phyloP scores from a whole-genome alignment of 2,797 vertebrate species.

The Lycodopsis pacificus region DNA sequence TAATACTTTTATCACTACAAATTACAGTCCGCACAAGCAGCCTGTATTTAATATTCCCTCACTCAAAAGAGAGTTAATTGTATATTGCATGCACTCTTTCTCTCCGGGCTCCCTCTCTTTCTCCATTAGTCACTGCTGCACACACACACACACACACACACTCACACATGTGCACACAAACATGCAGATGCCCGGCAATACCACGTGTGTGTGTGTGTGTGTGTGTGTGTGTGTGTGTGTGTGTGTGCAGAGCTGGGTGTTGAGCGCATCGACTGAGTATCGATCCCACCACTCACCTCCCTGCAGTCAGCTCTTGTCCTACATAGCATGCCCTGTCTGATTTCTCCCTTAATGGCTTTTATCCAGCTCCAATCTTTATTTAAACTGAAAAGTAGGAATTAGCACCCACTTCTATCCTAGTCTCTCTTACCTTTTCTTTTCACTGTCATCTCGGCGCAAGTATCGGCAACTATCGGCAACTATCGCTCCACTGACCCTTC shows the following conservation, averaged over 20 bases:
- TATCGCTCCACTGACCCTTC: slow-evolving; percentile 64
- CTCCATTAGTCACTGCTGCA: slow-evolving; percentile 78
- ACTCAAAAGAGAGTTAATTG: slow-evolving; percentile 79
- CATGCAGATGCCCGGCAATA: too few relatives aligned
- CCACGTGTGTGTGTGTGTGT: slow-evolving; percentile 35
- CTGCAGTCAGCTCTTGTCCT: slow-evolving; percentile 90
- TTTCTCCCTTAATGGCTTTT: slow-evolving; percentile 91
- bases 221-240: slow-evolving; percentile 56
- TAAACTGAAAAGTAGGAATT: slow-evolving; percentile 91
- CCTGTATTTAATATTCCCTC: slow-evolving; percentile 73
- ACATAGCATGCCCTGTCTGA: slow-evolving; percentile 89
- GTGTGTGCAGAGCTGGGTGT: slow-evolving; percentile 81
- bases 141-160: slow-evolving; percentile 56
- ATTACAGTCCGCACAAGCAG: slow-evolving; percentile 72
- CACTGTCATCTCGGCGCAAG: slow-evolving; percentile 70
- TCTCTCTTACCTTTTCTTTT: slow-evolving; percentile 77
- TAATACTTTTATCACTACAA: slow-evolving; percentile 78
- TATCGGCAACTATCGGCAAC: slow-evolving; percentile 68
- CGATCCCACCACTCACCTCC: slow-evolving; percentile 88
- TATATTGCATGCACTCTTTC: slow-evolving; percentile 77
- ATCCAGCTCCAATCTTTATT: slow-evolving; percentile 90
- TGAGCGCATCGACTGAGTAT: slow-evolving; percentile 89
- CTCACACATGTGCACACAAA: too few relatives aligned
- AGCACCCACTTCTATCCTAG: slow-evolving; percentile 82
- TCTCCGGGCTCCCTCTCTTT: slow-evolving; percentile 70